A percentile compares a stretch with the other conserved stretches of the same genome.
These are phyloP conservation scores for Rhabdomys pumilio DNA, from an alignment of 2,797 vertebrate genomes.

Conservation along the genomic window DNA sequence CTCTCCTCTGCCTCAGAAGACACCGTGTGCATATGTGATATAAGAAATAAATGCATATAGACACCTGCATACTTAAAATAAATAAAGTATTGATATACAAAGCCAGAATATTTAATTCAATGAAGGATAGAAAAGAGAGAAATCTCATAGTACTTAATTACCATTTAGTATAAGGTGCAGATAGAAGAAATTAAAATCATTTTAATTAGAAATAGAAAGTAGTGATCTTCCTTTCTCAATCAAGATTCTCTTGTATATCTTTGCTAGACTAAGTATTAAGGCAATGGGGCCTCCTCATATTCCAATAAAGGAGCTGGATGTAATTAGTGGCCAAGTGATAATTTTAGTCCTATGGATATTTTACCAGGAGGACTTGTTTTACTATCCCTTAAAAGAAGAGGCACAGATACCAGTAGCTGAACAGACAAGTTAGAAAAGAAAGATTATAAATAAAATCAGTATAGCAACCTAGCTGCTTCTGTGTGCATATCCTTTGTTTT, in stretches of 20 bases:
- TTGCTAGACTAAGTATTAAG: not conserved
- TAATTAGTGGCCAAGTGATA: not conserved
- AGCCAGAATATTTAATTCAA: not conserved
- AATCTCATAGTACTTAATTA: not conserved
- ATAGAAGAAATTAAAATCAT: not conserved
- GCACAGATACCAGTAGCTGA: not conserved
- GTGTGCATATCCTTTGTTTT: not conserved
- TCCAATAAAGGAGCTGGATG: not conserved
- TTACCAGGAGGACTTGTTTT: not conserved
- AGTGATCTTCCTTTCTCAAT: not conserved
- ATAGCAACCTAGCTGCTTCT: not conserved
- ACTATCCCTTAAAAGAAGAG: not conserved
- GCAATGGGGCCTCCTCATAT: not conserved
- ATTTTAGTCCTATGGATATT: not conserved
- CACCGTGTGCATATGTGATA: not conserved
- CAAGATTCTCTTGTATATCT: not conserved
- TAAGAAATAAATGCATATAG: not conserved
- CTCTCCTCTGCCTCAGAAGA: not conserved
- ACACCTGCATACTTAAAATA: not conserved
- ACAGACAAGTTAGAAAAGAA: not conserved
- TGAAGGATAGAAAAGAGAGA: not conserved
- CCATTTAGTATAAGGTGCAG: not conserved
- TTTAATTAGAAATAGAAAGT: conserved; percentile 27
- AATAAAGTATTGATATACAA: not conserved
- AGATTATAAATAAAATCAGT: not conserved